A percentile compares a stretch with the other conserved stretches of the same genome.
These are phyloP conservation scores for Lucilia sericata DNA, from an alignment of 1,140 invertebrate genomes.

Conservation along the genomic window DNA sequence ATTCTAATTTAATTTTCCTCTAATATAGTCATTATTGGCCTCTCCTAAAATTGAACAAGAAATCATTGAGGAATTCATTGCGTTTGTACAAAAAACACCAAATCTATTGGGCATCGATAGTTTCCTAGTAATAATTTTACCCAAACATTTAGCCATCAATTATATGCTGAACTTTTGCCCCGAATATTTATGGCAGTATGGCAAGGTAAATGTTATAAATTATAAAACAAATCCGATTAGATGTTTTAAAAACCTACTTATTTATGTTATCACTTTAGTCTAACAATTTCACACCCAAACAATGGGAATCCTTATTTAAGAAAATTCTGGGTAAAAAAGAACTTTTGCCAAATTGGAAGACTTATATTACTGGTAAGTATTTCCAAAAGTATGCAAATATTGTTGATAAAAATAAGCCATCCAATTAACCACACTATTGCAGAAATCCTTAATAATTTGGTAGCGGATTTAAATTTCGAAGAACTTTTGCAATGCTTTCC, in stretches of 20 bases:
- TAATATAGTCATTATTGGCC: conserved; percentile 56
- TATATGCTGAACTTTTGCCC: conserved; percentile 64
- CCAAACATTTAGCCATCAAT: conserved; percentile 64
- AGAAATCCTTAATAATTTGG: conserved; percentile 65
- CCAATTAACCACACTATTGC: background rate
- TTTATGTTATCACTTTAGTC: conserved; percentile 51
- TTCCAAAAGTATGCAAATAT: background rate
- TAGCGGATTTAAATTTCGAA: conserved; percentile 61
- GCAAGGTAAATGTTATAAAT: conserved; percentile 54
- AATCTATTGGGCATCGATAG: conserved; percentile 64
- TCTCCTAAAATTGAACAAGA: conserved; percentile 61
- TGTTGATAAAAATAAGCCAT: background rate
- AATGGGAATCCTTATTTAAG: conserved; percentile 62
- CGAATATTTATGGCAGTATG: conserved; percentile 63
- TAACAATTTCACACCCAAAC: conserved; percentile 62
- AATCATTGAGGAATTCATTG: conserved; percentile 63
- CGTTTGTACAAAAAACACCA: conserved; percentile 64
- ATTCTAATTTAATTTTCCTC: background rate
- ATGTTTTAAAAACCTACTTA: background rate
- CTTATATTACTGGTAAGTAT: conserved; percentile 57
- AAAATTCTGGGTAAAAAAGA: conserved; percentile 64
- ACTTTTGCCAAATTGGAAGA: conserved; percentile 60
- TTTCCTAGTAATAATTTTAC: conserved; percentile 63
- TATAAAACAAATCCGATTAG: background rate
- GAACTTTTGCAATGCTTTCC: conserved; percentile 65